Evolutionary conservation across 2,797 vertebrate species (phyloP), one percentile per base, ranked within the genome.

Genomic region (Eospalax fontanierii): DNA sequence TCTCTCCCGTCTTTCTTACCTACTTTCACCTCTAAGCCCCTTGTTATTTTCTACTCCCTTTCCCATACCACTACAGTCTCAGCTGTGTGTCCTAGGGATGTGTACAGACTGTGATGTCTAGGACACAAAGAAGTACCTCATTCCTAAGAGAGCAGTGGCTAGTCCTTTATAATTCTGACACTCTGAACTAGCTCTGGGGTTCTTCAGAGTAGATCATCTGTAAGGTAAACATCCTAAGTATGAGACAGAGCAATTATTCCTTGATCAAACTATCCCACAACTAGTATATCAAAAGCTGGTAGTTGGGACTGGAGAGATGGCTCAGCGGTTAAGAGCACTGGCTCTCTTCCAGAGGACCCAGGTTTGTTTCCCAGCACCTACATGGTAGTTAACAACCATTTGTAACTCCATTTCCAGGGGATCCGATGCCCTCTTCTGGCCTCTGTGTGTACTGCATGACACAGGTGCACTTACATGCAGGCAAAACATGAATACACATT

Each of bases 221-320:
- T 10, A 88, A 93, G 50, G 59, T 21, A 50, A 87, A 87, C 38
- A 87, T 57, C 75, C 21, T 43, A 9, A n/a, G 21, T 0, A 68
- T 93, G 78, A 96, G 54, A 65, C 71, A 76, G 24, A 54, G 57
- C 38, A 85, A 57, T 92, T 82, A 65, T 79, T 93, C 28, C 70
- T 38, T 84, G 28, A 71, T 75, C 59, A 78, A 63, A 70, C 19
- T 78, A 68, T 61, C 33, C 30, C 30, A 28, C 81, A 43, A 86
- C 4, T 1, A 87, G 57, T 30, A 50, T 40, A 75, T 70, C 82
- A 84, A 87, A 75, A 33, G 19, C 40, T 95, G 33, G 21, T 74
- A 19, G 66, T 75, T 54, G 50, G 12, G 50, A 14, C 50, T 54
- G 50, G 50, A 15, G 50, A 54, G 50, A 54, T 54, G 50, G 50